Base-by-base conservation (phyloP, 2,797 vertebrate genomes). In the Hemibagrus guttatus region DNA sequence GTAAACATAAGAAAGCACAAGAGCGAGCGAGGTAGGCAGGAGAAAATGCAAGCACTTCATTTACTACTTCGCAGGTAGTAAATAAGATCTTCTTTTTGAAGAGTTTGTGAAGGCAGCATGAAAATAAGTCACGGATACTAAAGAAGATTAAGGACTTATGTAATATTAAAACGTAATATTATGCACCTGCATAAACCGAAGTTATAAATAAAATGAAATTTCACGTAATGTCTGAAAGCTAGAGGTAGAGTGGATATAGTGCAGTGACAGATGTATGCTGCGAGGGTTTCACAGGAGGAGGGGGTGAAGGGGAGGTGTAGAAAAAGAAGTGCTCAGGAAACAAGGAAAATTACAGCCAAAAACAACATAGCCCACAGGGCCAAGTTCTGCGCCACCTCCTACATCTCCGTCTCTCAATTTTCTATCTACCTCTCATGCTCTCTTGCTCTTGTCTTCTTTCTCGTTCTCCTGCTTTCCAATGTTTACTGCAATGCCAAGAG, bases 331-430 rank as follows among this genome's bases (percentile, higher is more conserved):
- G 80, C 31, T 68, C 61, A 69, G 63, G 35, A 61, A 64, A 54
- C 42, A 83, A 83, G 80, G 19, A 35, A 39, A 78, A 79, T 63
- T 75, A 68, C 61, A 78, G 86, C 86, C 61, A 83, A 84, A 87
- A 84, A 42, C 72, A 78, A 71, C 63, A 83, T 11, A 82, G n/a
- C 8, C n/a, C 31, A n/a, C 31, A 39, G 21, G 46, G 71, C 42
- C 39, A 69, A 58, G 31, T 75, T 46, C 74, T 85, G 42, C 49
- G 17, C 28, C 69, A 52, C 14, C 58, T 59, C 7, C n/a, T 39
- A 28, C 56, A 42, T 42, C 9, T 46, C 16, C 21, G 46, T 35
- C 54, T 59, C 4, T 16, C 58, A 49, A 59, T 72, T 52, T 39
- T 84, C 54, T 69, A 4, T 71, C 56, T 49, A 21, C 4, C 16